Evolutionary conservation across 2,113 vertebrate species (phyloP).

Genomic region (Brachyistius frenatus): DNA sequence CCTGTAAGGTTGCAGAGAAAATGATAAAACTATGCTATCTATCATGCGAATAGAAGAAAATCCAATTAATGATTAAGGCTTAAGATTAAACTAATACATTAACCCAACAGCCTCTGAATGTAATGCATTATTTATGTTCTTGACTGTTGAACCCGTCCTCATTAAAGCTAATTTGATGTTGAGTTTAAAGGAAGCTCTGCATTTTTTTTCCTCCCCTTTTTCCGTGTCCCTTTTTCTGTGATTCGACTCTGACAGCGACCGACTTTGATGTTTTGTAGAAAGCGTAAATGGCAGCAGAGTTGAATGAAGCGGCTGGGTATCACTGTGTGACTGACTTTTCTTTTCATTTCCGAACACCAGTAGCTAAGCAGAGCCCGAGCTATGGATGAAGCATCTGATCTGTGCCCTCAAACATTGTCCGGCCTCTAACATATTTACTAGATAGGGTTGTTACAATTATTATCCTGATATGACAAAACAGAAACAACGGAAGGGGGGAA

Average conservation of each 20-base stretch:
- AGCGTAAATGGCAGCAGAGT: conserved; percentile 64
- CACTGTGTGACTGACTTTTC: conserved; percentile 74
- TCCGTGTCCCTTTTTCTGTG: conserved; percentile 45
- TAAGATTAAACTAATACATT: conserved; percentile 61
- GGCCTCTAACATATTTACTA: conserved; percentile 42
- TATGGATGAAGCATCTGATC: conserved; percentile 73
- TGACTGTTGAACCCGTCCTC: conserved; percentile 51
- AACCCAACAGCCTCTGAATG: conserved; percentile 46
- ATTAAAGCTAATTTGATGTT: conserved; percentile 61
- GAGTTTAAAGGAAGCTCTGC: conserved; percentile 53
- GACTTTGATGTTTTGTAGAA: conserved; percentile 74
- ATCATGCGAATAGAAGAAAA: conserved; percentile 30
- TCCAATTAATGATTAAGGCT: conserved; percentile 55
- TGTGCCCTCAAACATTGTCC: conserved; percentile 50
- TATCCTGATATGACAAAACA: conserved; percentile 59
- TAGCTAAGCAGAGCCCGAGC: conserved; percentile 73
- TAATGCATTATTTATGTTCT: conserved; percentile 67
- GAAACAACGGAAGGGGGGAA: conserved; percentile 14
- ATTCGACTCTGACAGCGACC: conserved; percentile 52
- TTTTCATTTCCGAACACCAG: conserved; percentile 75
- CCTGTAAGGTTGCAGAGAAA: conserved; percentile 7
- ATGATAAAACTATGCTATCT: conserved; percentile 22
- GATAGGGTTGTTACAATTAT: conserved; percentile 59
- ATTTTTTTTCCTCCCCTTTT: conserved; percentile 20
- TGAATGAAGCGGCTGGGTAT: conserved; percentile 79